Base-by-base conservation (phyloP, 1,140 invertebrate species). In the Drosophila sulfurigaster region DNA sequence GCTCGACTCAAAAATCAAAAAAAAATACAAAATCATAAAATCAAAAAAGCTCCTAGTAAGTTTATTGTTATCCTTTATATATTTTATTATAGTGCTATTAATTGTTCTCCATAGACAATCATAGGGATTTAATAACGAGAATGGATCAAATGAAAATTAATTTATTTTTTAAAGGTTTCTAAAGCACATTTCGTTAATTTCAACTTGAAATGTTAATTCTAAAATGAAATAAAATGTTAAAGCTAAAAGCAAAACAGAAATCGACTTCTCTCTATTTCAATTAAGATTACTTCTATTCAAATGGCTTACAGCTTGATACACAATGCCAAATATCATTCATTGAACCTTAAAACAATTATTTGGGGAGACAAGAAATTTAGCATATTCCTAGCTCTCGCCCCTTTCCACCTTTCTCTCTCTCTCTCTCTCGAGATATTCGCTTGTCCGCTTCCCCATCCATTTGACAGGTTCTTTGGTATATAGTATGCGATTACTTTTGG, bases 401-500 rank as follows among this genome's bases (percentile, higher is more conserved):
- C 13, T 25, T 7, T 16, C 28, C 10, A 45, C 16, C 48, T 28
- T 10, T 15, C 32, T 51, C 48, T 15, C 32, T 38, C 8, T 43
- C 57, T 1, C 7, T 20, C 10, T 51, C 48, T 32, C 7, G 3
- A 8, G 11, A 7, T 8, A 10, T 38, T 8, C 20, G 20, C 20
- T 25, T 25, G 20, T 8, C 35, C 7, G 35, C 6, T 10, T 8
- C 35, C 35, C 25, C 48, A 51, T 7, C 5, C 1, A 15, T 46
- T 46, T 46, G 45, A 6, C 45, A 6, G 15, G 72, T 83, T 25
- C 20, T 25, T 25, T 25, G 20, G 3, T 25, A 25, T 25, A 25
- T 25, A 25, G 20, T 25, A 25, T 25, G 75, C 76, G 69, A 51
- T 66, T 58, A 58, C 70, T 71, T 72, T 67, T 66, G 60, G 13